These are phyloP conservation scores for Pimephales promelas DNA, from an alignment of 2,113 vertebrate genomes.

Conservation along the genomic window DNA sequence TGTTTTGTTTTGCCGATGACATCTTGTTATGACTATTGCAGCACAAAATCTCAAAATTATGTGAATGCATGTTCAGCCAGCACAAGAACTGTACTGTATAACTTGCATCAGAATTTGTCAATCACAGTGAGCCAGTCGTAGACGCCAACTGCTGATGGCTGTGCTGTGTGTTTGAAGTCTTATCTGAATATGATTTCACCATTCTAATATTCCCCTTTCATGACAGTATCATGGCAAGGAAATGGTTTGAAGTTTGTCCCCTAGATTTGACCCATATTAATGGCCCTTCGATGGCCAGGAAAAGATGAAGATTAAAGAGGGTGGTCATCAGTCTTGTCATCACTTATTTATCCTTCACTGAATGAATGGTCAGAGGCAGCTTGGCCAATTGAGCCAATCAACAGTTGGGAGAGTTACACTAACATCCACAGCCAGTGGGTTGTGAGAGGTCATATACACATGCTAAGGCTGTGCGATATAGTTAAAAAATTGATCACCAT, in stretches of 20 bases:
- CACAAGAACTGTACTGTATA: neutral
- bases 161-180: neutral
- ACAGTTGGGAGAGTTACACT: neutral
- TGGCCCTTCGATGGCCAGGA: slow-evolving; percentile 44
- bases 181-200: neutral
- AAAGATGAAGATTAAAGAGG: slow-evolving; percentile 34
- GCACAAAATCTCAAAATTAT: neutral
- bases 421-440: neutral
- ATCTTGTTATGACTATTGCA: neutral
- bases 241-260: slow-evolving; percentile 63
- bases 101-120: neutral
- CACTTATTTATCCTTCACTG: slow-evolving; percentile 45
- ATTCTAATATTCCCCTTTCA: too few relatives aligned
- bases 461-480: neutral
- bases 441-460: neutral
- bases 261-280: slow-evolving; percentile 57
- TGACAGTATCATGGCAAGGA: slow-evolving; percentile 55
- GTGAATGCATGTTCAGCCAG: neutral
- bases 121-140: neutral
- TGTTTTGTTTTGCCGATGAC: neutral
- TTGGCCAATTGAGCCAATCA: slow-evolving; percentile 24
- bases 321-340: slow-evolving; percentile 33
- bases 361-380: neutral
- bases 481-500: too few relatives aligned
- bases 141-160: neutral